Conservation (phyloP, 2,888 invertebrate species). For the Rhorus exstirpatorius region DNA sequence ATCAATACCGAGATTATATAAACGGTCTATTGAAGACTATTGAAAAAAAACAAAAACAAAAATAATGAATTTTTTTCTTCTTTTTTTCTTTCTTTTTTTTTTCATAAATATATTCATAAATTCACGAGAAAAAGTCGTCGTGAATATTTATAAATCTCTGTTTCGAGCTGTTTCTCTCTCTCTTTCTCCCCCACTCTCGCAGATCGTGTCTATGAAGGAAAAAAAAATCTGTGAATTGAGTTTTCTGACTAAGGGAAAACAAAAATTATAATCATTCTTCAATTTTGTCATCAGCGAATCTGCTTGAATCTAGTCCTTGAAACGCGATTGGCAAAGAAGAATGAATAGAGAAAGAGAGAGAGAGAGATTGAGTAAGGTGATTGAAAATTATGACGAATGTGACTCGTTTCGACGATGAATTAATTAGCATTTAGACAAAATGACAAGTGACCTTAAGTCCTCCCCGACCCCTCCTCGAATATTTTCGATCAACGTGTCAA, state of each 20-base stretch:
- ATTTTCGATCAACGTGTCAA: not conserved
- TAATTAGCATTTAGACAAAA: constrained; percentile 73
- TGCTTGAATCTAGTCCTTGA: constrained; percentile 72
- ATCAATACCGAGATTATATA: constrained; percentile 75
- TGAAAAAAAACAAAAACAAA: constrained; percentile 21
- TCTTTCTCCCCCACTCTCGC: constrained; percentile 16
- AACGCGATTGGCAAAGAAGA: constrained; percentile 57
- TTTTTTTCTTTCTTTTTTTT: too few species aligned
- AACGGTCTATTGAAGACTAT: too few species aligned
- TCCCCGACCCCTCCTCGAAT: constrained; percentile 65
- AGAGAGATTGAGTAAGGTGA: constrained; percentile 22
- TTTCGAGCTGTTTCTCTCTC: constrained; percentile 12
- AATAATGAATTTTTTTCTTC: constrained; percentile 29
- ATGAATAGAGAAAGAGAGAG: constrained; percentile 33
- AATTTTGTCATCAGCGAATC: too few species aligned
- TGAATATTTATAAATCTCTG: constrained; percentile 3
- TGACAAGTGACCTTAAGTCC: constrained; percentile 83
- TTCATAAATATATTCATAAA: too few species aligned
- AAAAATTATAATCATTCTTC: too few species aligned
- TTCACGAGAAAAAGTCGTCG: not conserved
- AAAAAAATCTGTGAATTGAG: constrained; percentile 12
- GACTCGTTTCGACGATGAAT: constrained; percentile 63
- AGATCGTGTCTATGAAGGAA: not conserved
- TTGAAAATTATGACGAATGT: constrained; percentile 24
- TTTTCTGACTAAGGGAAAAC: not conserved